Base-by-base conservation (phyloP, 2,113 vertebrate genomes). In the Clarias batrachus region DNA sequence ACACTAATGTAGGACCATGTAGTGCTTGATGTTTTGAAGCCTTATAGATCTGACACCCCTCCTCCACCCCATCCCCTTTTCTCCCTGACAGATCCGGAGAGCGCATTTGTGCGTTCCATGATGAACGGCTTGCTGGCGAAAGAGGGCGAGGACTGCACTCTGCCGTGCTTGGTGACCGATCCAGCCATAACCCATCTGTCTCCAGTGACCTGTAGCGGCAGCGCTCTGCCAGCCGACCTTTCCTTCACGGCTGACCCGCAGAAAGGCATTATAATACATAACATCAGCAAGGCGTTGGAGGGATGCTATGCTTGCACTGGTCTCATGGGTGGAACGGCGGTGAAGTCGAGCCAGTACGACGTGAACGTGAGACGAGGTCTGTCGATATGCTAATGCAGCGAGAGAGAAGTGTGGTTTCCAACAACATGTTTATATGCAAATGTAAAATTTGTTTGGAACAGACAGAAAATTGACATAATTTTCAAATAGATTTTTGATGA, bases 121-220 rank as follows among this genome's bases (percentile, higher is more conserved):
- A 88, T 95, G 86, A 92, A 91, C 3, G 65, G 19, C 83, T 91
- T 95, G 66, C 89, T 95, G 71, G 94, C 91, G 68, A 93, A 91
- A 37, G 90, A 89, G 2, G 93, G 94, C 3, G 93, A 94, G 41
- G 87, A 93, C 89, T 90, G 91, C 89, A 93, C 91, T 77, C 87
- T 95, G 56, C 94, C 94, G 12, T 95, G 95, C 84, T 90, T 94
- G 2, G 94, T 93, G 85, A 95, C 94, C 0, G 92, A 95, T 90
- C 95, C 95, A 0, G 89, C 91, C 30, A 90, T 95, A 86, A 91
- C 82, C 52, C 66, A 52, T 21, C 41, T 95, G 82, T 81, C 91
- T 59, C 79, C 95, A 77, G 89, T 93, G 79, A 93, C 91, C 33
- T 95, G 94, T 13, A 87, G 93, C 8, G 92, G 91, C 23, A 70